Base-by-base conservation (phyloP, 2,113 vertebrate species). In the Xiphophorus couchianus region DNA sequence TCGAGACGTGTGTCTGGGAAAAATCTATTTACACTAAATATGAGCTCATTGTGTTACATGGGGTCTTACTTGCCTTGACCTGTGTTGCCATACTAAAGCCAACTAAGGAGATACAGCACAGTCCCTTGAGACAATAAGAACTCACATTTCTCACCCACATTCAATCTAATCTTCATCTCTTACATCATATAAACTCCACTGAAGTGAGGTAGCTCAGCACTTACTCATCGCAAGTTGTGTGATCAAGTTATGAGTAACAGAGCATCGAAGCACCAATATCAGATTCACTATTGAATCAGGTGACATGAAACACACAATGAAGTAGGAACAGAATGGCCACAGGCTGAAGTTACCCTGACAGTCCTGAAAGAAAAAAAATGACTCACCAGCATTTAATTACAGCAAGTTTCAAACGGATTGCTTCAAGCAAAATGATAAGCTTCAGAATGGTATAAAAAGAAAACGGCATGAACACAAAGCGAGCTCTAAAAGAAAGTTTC, bases 221-320 rank as follows among this genome's bases (percentile, higher is more conserved):
- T 85, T 54, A 27, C 74, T 66, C 14, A 15, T 75, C 67, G 35
- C 14, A 33, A 27, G 31, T n/a, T 22, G 77, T 68, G 22, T 87
- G 74, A 88, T 39, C 30, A 60, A 60, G 71, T 70, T 11, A 75
- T 88, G 84, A 88, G 48, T 86, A 54, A 78, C 70, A 82, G 31
- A 66, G 70, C 63, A 90, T 91, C 88, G 91, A 90, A 91, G 90
- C 39, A 15, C 17, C 22, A 42, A 84, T 90, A 90, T 92, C 82
- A 80, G 77, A 73, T 86, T 91, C 85, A 71, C 25, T 22, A 54
- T 35, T 62, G 77, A 91, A 83, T 89, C 76, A 22, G 42, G 58
- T 4, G 58, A 12, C 69, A 61, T 37, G 71, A 65, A 65, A 75
- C 61, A 0, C 63, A 89, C 74, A 89, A 89, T 81, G 62, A 84